Evolutionary conservation across 2,888 invertebrate genomes (phyloP), one percentile per base, ranked within the genome.

Genomic region (Netelia virgata): DNA sequence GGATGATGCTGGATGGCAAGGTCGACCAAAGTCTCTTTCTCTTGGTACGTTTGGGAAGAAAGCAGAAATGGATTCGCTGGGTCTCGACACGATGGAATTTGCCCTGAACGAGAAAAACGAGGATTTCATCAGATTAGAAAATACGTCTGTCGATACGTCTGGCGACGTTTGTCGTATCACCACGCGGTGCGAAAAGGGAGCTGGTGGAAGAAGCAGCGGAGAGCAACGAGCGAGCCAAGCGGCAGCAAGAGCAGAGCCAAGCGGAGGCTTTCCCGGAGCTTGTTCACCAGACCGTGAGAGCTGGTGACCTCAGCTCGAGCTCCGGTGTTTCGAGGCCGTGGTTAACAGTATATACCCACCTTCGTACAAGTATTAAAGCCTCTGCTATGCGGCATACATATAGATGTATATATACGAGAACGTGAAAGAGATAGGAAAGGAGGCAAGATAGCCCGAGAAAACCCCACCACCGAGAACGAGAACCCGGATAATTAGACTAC

Each of bases 281-380:
- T 86, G 86, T 85, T 89, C 90, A 87, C 84, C 89, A 87, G 88
- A 91, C 89, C 91, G 90, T 90, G 90, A 90, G 90, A 91, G 89
- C 88, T 88, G 88, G 90, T 89, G 90, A 90, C 90, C 90, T 90
- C 90, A 88, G 87, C 88, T 86, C 84, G 84, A 81, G 81, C 86
- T 86, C 85, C 85, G 87, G 77, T 86, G 86, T 89, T 89, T 89
- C 88, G 90, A 90, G 90, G 90, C 89, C 89, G 89, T 86, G 85
- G 89, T 89, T 90, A 90, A 90, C 90, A 89, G 89, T 88, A 89
- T 87, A 86, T 82, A 88, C 79, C 86, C 86, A 86, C 88, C 88
- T 86, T 87, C 87, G 84, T 82, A 74, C 86, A 64, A 16, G 55
- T 59, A 43, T 68, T 53, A 28, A 69, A 64, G 36, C 53, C 50